Conservation (phyloP, 2,113 vertebrate species). For the Nycticebus coucang region DNA sequence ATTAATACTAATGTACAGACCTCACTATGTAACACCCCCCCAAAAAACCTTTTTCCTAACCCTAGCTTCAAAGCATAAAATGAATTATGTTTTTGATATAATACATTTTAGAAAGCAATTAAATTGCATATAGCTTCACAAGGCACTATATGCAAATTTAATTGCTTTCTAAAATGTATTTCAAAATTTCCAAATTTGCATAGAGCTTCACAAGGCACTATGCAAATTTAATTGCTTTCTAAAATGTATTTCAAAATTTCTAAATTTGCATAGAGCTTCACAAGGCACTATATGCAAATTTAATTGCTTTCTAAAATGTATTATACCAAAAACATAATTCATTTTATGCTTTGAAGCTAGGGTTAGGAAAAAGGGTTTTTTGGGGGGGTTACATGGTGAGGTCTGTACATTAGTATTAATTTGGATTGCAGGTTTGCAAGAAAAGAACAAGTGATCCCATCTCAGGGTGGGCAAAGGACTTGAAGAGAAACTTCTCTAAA, state of each 20-base stretch:
- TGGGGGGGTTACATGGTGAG: neutral
- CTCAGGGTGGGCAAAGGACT: no score
- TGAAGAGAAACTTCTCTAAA: no score
- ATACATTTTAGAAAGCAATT: slow-evolving; percentile 36
- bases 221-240: slow-evolving; percentile 32
- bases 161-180: slow-evolving; percentile 32
- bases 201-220: no score
- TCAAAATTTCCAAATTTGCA: slow-evolving; percentile 5
- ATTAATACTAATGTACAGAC: neutral
- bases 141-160: no score
- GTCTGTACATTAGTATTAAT: neutral
- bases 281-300: neutral
- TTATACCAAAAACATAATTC: neutral
- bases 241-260: slow-evolving; percentile 23
- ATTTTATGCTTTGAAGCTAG: slow-evolving; percentile 43
- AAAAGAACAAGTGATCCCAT: no score
- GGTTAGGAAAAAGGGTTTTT: slow-evolving; percentile 35
- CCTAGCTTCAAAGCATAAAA: slow-evolving; percentile 45
- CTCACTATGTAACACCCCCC: neutral
- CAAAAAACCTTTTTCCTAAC: slow-evolving; percentile 32
- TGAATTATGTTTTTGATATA: neutral
- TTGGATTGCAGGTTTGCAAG: neutral
- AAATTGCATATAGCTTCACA: neutral
- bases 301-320: slow-evolving; percentile 37
- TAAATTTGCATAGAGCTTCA: no score